Percentiles rank a stretch among this genome's conserved stretches.
These are phyloP conservation scores for Drepana arcuata DNA, from an alignment of 1,140 invertebrate genomes.

Conservation along the genomic window DNA sequence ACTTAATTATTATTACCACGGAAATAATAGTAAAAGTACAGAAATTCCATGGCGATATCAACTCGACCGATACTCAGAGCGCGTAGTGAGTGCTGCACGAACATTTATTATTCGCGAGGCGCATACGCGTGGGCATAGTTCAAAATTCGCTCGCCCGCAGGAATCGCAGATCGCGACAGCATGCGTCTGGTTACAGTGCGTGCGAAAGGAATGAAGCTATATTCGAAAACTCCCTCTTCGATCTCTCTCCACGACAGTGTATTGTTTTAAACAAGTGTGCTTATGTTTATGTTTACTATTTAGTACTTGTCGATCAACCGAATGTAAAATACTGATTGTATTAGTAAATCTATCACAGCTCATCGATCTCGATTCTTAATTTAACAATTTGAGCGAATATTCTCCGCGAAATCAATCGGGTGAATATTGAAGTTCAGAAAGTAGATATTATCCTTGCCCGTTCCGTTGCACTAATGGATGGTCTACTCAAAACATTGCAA, in stretches of 20 bases:
- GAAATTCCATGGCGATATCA: too few species aligned
- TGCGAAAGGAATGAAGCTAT: slow-evolving; percentile 1
- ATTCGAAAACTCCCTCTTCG: slow-evolving; percentile 3
- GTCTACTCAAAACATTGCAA: too few species aligned
- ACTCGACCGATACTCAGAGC: too few species aligned
- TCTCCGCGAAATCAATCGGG: slow-evolving; percentile 16
- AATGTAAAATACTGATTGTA: slow-evolving; percentile 17
- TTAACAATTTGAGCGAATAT: slow-evolving; percentile 17
- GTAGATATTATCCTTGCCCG: slow-evolving; percentile 16
- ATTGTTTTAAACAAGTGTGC: neutral
- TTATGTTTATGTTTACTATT: slow-evolving; percentile 1
- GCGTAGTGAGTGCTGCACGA: too few species aligned
- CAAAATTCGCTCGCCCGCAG: too few species aligned
- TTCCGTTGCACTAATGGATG: slow-evolving; percentile 15
- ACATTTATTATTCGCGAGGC: too few species aligned
- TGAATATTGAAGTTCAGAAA: slow-evolving; percentile 17
- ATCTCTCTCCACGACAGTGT: too few species aligned
- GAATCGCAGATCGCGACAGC: too few species aligned
- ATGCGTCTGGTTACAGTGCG: neutral
- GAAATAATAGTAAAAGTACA: too few species aligned
- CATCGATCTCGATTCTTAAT: slow-evolving; percentile 17
- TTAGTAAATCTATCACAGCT: slow-evolving; percentile 19
- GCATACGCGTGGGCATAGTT: too few species aligned
- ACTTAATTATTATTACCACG: too few species aligned
- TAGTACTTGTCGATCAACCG: slow-evolving; percentile 7